These are phyloP conservation scores for Vidua chalybeata DNA, from an alignment of 2,113 vertebrate genomes.

Conservation along the genomic window DNA sequence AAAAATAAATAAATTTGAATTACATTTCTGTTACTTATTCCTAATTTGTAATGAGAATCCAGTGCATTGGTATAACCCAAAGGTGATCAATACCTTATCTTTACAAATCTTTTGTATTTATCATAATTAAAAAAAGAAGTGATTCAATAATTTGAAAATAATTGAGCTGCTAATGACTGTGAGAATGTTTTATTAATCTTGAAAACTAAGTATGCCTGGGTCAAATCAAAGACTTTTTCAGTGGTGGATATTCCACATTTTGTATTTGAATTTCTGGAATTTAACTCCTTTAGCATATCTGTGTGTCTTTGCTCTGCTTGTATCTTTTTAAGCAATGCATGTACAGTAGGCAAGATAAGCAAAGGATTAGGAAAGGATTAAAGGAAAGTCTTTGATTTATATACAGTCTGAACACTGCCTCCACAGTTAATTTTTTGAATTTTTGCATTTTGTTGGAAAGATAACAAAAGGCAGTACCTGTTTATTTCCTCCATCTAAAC, in stretches of 20 bases:
- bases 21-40: neutral
- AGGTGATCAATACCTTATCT: neutral
- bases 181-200: neutral
- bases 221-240: neutral
- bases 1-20: neutral
- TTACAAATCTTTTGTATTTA: neutral
- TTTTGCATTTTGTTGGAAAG: slow-evolving; percentile 31
- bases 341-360: slow-evolving; percentile 45
- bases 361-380: slow-evolving; percentile 50
- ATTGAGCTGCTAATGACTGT: neutral
- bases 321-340: slow-evolving; percentile 33
- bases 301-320: neutral
- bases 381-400: slow-evolving; percentile 16
- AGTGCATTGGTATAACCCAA: neutral
- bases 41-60: neutral
- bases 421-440: slow-evolving; percentile 14
- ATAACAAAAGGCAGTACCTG: slow-evolving; percentile 4
- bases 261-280: neutral
- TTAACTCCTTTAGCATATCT: neutral
- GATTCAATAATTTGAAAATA: neutral
- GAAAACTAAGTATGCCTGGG: neutral
- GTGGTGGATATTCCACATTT: neutral
- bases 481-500: neutral
- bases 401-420: neutral
- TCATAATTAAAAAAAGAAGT: neutral